phyloP scores from a whole-genome alignment of 2,888 invertebrate species.

The Cinara cedri region DNA sequence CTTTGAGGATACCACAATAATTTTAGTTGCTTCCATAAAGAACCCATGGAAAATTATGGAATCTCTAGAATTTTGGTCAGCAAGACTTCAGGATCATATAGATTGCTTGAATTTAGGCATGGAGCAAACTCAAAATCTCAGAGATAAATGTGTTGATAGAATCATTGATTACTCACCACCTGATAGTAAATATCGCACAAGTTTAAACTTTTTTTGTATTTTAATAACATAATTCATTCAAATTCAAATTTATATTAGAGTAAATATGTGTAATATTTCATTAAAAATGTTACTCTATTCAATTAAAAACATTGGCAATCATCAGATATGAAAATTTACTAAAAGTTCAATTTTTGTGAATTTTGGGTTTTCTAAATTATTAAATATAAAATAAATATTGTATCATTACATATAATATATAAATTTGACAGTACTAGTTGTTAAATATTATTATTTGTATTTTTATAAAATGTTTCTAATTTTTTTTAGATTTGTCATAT shows the following conservation, averaged over 20 bases:
- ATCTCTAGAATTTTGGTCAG: slow-evolving; percentile 91
- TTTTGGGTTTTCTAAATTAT: too few species aligned
- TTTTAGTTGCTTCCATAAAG: slow-evolving; percentile 94
- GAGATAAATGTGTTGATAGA: slow-evolving; percentile 51
- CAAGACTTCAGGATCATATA: slow-evolving; percentile 87
- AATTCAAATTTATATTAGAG: too few species aligned
- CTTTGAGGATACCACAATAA: slow-evolving; percentile 88
- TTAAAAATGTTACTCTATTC: too few species aligned
- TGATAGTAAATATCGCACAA: slow-evolving; percentile 12
- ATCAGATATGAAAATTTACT: too few species aligned
- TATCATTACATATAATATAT: background rate
- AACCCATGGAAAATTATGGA: slow-evolving; percentile 94
- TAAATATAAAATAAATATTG: too few species aligned
- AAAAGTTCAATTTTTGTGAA: too few species aligned
- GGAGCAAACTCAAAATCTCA: slow-evolving; percentile 45
- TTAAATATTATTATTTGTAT: background rate
- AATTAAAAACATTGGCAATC: too few species aligned
- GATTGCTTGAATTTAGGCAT: slow-evolving; percentile 79
- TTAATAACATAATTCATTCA: too few species aligned
- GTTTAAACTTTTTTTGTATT: too few species aligned
- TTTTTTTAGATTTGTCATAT: slow-evolving; percentile 30
- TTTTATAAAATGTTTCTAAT: slow-evolving; percentile 3
- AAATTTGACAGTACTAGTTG: too few species aligned
- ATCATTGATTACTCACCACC: slow-evolving; percentile 42
- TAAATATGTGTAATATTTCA: too few species aligned